A percentile compares a stretch with the other conserved stretches of the same genome.
These are phyloP conservation scores for Rhinolophus sinicus DNA, from an alignment of 2,113 vertebrate species.

Conservation along the genomic window DNA sequence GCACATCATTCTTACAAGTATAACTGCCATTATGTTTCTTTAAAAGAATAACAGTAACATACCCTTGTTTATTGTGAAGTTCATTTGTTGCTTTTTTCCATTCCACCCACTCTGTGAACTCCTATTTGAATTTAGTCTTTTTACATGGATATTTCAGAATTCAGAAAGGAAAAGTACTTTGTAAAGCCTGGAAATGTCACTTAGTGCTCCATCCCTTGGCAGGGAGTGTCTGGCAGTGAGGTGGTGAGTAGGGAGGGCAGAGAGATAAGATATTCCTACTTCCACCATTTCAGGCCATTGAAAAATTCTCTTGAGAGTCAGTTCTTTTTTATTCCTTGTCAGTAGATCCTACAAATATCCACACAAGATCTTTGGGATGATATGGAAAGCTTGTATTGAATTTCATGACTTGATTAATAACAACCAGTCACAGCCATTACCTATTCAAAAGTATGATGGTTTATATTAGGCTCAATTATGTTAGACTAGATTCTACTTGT, in stretches of 20 bases:
- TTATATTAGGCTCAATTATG: not conserved
- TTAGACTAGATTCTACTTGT: not conserved
- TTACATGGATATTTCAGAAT: not conserved
- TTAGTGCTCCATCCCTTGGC: not conserved
- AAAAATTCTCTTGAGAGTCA: not conserved
- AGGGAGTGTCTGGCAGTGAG: fast-evolving
- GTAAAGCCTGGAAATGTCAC: not conserved
- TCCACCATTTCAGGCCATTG: not conserved
- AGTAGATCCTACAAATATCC: not conserved
- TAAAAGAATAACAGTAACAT: not conserved
- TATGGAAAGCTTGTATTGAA: not conserved
- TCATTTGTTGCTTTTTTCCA: not conserved
- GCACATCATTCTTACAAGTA: not conserved
- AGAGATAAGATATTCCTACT: not conserved
- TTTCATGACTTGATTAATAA: constrained; percentile 24
- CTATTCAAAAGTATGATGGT: not conserved
- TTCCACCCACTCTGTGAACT: not conserved
- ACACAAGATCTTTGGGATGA: not conserved
- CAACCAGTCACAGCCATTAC: not conserved
- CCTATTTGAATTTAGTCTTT: not conserved
- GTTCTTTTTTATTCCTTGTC: not conserved
- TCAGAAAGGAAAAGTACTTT: constrained; percentile 22
- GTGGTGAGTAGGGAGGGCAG: not conserved
- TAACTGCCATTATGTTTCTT: not conserved
- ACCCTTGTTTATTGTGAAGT: not conserved